These are phyloP conservation scores for Argyrosomus regius DNA, from an alignment of 2,797 vertebrate species.

Conservation along the genomic window DNA sequence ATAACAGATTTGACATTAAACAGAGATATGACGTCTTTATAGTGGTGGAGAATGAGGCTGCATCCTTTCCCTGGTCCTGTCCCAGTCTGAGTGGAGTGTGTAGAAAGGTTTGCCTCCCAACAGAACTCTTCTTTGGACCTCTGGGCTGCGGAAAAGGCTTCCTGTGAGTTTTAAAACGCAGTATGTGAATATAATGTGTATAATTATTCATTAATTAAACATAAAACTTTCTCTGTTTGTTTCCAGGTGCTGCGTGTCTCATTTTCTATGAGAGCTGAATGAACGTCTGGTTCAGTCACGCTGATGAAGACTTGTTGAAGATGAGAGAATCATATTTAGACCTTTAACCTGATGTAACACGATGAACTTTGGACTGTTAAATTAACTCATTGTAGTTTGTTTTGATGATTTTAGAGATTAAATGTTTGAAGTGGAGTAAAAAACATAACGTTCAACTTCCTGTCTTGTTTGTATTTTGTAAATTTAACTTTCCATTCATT, in stretches of 20 bases:
- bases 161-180: constrained; percentile 74
- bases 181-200: not conserved
- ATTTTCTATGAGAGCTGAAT: constrained; percentile 77
- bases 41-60: constrained; percentile 81
- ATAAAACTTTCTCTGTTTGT: constrained; percentile 21
- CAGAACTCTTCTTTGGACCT: constrained; percentile 86
- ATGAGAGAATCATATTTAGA: constrained; percentile 36
- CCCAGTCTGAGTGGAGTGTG: constrained; percentile 83
- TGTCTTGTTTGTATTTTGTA: constrained; percentile 20
- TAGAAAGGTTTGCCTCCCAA: constrained; percentile 83
- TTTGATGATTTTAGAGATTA: not conserved
- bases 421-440: constrained; percentile 27
- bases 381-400: constrained; percentile 20
- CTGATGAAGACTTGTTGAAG: not conserved
- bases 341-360: constrained; percentile 34
- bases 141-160: constrained; percentile 86
- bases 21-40: constrained; percentile 18
- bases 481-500: not conserved
- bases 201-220: not conserved
- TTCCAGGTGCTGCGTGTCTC: constrained; percentile 86
- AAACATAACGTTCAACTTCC: constrained; percentile 2
- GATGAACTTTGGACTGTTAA: constrained; percentile 19
- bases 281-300: not conserved
- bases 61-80: constrained; percentile 84
- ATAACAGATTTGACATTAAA: not conserved